Evolutionary conservation across 2,888 invertebrate genomes (phyloP).

Genomic region (Agrotis ipsilon): DNA sequence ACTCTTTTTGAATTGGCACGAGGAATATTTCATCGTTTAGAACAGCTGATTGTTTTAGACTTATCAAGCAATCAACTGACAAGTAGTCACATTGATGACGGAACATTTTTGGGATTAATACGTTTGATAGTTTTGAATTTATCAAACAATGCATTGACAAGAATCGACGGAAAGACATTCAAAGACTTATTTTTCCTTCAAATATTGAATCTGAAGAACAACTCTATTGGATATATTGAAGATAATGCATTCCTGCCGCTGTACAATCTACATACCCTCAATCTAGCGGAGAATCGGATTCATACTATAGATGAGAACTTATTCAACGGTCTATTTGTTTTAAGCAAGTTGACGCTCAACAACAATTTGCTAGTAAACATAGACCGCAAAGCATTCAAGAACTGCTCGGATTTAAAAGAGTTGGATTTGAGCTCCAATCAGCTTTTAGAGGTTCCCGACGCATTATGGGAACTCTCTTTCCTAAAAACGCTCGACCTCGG

Average conservation of each 20-base stretch:
- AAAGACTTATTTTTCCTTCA: slow-evolving; percentile 96
- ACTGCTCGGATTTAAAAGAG: slow-evolving; percentile 97
- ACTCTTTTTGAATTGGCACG: slow-evolving; percentile 95
- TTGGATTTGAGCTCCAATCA: slow-evolving; percentile 97
- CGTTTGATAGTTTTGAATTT: slow-evolving; percentile 96
- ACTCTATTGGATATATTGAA: slow-evolving; percentile 97
- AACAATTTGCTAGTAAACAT: slow-evolving; percentile 96
- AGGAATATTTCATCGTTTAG: slow-evolving; percentile 95
- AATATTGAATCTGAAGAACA: slow-evolving; percentile 96
- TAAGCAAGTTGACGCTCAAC: slow-evolving; percentile 96
- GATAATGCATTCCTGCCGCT: slow-evolving; percentile 96
- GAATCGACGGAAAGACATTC: slow-evolving; percentile 96
- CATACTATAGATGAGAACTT: slow-evolving; percentile 95
- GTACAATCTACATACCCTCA: slow-evolving; percentile 97
- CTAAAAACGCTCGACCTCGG: slow-evolving; percentile 97
- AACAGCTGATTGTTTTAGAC: slow-evolving; percentile 96
- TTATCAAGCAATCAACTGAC: slow-evolving; percentile 96
- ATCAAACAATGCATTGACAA: slow-evolving; percentile 96
- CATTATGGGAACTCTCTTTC: slow-evolving; percentile 95
- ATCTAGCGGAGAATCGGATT: slow-evolving; percentile 96
- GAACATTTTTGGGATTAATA: slow-evolving; percentile 96
- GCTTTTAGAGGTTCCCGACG: slow-evolving; percentile 95
- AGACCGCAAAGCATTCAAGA: slow-evolving; percentile 95
- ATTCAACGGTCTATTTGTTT: slow-evolving; percentile 96
- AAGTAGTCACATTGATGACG: slow-evolving; percentile 96